phyloP scores from a whole-genome alignment of 2,797 vertebrate genomes.

The Platyrinchus mystaceus region DNA sequence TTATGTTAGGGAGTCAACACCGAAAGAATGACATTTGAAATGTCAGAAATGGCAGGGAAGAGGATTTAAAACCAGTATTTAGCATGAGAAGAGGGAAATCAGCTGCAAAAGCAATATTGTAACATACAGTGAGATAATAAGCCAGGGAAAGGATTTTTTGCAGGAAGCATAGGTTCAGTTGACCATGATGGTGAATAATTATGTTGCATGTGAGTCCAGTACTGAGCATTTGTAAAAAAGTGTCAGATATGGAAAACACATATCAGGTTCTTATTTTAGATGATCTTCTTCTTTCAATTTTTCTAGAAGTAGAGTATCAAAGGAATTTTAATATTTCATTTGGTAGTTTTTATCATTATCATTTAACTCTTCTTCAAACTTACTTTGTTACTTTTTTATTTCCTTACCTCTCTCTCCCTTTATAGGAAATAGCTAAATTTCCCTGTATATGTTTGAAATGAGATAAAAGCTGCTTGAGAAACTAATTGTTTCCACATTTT shows the following conservation, averaged over 20 bases:
- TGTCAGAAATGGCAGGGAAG: not conserved
- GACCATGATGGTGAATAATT: not conserved
- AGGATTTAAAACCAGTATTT: not conserved
- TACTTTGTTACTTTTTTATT: not conserved
- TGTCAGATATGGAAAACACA: not conserved
- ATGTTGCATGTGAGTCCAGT: not conserved
- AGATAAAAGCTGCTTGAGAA: not conserved
- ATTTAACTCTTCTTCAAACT: not conserved
- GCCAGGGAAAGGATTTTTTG: not conserved
- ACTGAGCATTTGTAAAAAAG: not conserved
- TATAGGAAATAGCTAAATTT: not conserved
- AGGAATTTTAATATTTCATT: not conserved
- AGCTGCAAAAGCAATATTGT: not conserved
- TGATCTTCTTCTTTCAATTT: not conserved
- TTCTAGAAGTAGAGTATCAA: not conserved
- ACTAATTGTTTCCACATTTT: not conserved
- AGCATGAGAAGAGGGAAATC: not conserved
- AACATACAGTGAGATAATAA: not conserved
- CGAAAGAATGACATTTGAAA: not conserved
- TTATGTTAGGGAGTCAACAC: not conserved
- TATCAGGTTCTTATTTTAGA: not conserved
- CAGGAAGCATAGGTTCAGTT: not conserved
- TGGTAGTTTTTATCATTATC: not conserved
- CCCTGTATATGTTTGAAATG: not conserved
- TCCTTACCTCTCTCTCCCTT: not conserved